These are phyloP conservation scores for Plestiodon gilberti DNA, from an alignment of 2,113 vertebrate genomes.

Conservation along the genomic window DNA sequence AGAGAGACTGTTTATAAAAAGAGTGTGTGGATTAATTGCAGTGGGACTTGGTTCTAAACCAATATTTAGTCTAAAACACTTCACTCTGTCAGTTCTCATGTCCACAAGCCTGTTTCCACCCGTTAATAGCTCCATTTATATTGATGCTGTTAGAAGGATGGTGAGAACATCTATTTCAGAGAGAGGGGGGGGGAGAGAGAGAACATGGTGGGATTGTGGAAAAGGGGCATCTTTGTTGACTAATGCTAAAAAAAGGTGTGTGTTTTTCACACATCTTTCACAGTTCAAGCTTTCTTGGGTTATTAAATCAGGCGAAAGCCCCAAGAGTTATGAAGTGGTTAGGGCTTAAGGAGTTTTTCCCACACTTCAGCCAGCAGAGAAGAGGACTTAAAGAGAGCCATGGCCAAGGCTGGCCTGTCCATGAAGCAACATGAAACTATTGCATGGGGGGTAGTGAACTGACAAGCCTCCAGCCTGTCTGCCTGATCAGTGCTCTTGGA, in stretches of 20 bases:
- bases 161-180: background rate
- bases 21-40: slow-evolving; percentile 8
- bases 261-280: background rate
- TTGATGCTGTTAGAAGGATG: background rate
- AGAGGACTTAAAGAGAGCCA: background rate
- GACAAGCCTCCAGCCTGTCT: no score
- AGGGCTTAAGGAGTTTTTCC: background rate
- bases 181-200: background rate
- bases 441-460: no score
- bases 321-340: background rate
- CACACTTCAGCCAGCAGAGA: background rate
- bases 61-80: slow-evolving; percentile 43
- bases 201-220: background rate
- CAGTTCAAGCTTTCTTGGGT: background rate
- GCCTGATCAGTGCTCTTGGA: no score
- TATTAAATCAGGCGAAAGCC: no score
- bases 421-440: no score
- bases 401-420: no score
- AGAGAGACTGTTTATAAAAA: slow-evolving; percentile 27
- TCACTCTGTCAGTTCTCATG: background rate
- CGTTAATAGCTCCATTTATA: slow-evolving; percentile 9
- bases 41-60: slow-evolving; percentile 34
- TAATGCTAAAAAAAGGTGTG: background rate
- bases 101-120: slow-evolving; percentile 19
- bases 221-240: background rate